These are phyloP conservation scores for Nothoprocta pentlandii DNA, from an alignment of 2,113 vertebrate genomes.

Conservation along the genomic window DNA sequence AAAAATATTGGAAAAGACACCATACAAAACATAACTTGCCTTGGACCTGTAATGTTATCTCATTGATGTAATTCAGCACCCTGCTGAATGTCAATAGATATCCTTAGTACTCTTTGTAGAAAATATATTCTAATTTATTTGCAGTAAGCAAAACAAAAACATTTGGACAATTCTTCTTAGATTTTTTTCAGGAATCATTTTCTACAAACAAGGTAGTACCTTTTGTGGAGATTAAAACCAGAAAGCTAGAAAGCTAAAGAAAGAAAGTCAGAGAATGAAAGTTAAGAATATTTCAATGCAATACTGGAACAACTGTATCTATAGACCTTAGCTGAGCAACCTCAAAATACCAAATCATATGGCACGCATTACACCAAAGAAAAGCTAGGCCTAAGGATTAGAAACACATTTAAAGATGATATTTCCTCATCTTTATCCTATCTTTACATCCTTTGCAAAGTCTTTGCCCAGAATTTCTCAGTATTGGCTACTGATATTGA, in stretches of 20 bases:
- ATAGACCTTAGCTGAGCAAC: constrained; percentile 6
- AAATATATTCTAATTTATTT: not conserved
- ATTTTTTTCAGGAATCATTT: constrained; percentile 7
- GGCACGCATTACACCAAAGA: not conserved
- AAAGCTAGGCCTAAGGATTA: not conserved
- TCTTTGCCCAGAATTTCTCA: not conserved
- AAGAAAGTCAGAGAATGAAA: not conserved
- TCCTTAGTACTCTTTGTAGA: not conserved
- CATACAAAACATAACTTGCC: not conserved
- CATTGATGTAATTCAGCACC: not conserved
- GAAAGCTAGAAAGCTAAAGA: too few relatives aligned
- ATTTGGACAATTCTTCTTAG: not conserved
- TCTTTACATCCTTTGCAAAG: not conserved
- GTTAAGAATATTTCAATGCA: not conserved
- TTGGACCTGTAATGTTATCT: not conserved
- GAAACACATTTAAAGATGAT: constrained; percentile 19
- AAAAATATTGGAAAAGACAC: not conserved
- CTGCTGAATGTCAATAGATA: not conserved
- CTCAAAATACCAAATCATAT: not conserved
- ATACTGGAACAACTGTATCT: not conserved
- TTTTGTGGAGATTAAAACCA: constrained; percentile 46
- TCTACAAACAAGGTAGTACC: constrained; percentile 30
- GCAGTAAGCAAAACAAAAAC: not conserved
- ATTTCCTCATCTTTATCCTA: constrained; percentile 11
- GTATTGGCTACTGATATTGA: not conserved